phyloP scores from a whole-genome alignment of 2,113 vertebrate genomes.

The Mormyrus lacerda region DNA sequence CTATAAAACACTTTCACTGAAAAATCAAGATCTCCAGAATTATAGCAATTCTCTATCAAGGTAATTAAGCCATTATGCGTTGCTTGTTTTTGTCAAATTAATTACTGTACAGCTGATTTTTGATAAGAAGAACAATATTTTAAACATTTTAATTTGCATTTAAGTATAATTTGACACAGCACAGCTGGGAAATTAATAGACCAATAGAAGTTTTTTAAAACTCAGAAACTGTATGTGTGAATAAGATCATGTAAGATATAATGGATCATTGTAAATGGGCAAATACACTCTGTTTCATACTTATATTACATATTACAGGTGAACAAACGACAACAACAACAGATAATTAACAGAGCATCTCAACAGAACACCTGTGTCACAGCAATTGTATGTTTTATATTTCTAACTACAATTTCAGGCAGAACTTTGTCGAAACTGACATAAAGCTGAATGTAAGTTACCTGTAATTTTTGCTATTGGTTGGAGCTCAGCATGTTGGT shows the following conservation, averaged over 20 bases:
- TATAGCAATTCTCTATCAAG: neutral
- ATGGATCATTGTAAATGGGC: neutral
- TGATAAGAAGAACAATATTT: neutral
- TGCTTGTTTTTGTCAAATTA: neutral
- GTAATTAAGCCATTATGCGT: neutral
- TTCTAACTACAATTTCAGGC: neutral
- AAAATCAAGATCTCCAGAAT: neutral
- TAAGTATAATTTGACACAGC: neutral
- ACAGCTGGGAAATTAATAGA: neutral
- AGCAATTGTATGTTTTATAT: neutral
- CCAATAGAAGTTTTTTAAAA: neutral
- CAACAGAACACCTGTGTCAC: neutral
- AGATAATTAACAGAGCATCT: neutral
- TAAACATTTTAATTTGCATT: conserved; percentile 9
- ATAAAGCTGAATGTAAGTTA: neutral
- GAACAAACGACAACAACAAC: neutral
- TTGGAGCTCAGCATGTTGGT: neutral
- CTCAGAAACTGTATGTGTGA: neutral
- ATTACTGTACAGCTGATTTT: neutral
- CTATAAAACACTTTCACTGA: neutral
- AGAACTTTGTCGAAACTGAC: neutral
- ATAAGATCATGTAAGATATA: neutral
- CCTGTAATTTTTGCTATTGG: neutral
- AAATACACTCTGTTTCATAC: neutral
- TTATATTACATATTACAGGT: neutral